Evolutionary conservation across 1,140 invertebrate genomes (phyloP).

Genomic region (Coptotermes formosanus): DNA sequence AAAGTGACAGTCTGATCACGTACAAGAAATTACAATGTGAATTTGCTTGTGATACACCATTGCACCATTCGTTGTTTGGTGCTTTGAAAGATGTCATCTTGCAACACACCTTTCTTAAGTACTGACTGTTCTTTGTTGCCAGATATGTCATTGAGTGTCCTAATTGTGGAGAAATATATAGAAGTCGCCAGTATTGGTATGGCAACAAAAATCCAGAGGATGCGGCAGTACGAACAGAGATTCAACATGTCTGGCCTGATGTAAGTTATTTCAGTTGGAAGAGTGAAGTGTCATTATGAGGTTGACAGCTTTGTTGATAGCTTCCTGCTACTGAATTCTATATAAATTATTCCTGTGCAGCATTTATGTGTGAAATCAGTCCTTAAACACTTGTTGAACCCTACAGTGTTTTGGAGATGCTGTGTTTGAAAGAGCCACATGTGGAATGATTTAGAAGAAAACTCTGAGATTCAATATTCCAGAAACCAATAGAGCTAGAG

Average conservation of each 20-base stretch:
- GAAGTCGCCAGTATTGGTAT: conserved; percentile 81
- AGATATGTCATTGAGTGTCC: conserved; percentile 75
- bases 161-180: conserved; percentile 78
- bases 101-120: background rate
- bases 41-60: background rate
- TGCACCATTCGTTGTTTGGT: background rate
- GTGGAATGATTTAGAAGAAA: no score
- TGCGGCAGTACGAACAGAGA: conserved; percentile 63
- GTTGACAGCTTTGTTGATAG: conserved; percentile 19
- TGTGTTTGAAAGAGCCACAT: no score
- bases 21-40: background rate
- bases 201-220: conserved; percentile 77
- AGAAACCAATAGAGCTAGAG: no score
- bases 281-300: conserved; percentile 25
- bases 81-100: background rate
- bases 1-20: conserved; percentile 36
- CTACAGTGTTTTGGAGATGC: no score
- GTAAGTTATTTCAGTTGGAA: conserved; percentile 49
- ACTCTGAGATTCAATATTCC: no score
- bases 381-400: no score
- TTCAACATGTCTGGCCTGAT: conserved; percentile 78
- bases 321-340: background rate
- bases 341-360: no score
- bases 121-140: conserved; percentile 24
- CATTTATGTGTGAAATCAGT: no score